Percentiles rank a stretch among this genome's conserved stretches.
Evolutionary conservation across 2,113 vertebrate species (phyloP).

Genomic region (Centrocercus urophasianus): DNA sequence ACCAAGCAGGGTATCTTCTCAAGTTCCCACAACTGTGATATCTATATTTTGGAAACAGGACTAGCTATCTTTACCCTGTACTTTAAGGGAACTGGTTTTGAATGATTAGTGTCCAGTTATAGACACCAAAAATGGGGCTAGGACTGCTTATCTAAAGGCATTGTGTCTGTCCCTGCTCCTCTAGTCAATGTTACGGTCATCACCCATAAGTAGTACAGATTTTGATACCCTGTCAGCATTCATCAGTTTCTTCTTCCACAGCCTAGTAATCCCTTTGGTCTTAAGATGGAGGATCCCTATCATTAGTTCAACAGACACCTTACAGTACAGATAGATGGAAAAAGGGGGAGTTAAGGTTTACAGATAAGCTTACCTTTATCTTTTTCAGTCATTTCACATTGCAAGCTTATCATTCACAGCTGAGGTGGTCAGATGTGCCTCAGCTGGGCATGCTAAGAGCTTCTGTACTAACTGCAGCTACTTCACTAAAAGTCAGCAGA

Average conservation of each 20-base stretch:
- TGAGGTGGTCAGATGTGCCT: background rate
- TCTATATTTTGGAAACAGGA: background rate
- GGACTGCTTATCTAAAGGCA: background rate
- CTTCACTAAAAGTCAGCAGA: background rate
- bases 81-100: background rate
- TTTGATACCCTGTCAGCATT: background rate
- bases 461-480: background rate
- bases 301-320: background rate
- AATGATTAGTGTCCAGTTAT: background rate
- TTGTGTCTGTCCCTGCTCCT: background rate
- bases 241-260: background rate
- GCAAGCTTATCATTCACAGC: background rate
- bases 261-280: background rate
- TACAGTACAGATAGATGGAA: background rate
- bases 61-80: no score
- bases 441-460: background rate
- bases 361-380: background rate
- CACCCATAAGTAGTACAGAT: background rate
- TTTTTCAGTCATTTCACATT: background rate
- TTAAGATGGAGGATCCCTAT: background rate
- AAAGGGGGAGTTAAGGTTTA: background rate
- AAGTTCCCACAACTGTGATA: background rate
- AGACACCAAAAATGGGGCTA: background rate
- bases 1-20: background rate
- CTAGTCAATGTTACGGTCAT: background rate